Base-by-base conservation (phyloP, 2,888 invertebrate genomes). In the Tetragnatha montana region DNA sequence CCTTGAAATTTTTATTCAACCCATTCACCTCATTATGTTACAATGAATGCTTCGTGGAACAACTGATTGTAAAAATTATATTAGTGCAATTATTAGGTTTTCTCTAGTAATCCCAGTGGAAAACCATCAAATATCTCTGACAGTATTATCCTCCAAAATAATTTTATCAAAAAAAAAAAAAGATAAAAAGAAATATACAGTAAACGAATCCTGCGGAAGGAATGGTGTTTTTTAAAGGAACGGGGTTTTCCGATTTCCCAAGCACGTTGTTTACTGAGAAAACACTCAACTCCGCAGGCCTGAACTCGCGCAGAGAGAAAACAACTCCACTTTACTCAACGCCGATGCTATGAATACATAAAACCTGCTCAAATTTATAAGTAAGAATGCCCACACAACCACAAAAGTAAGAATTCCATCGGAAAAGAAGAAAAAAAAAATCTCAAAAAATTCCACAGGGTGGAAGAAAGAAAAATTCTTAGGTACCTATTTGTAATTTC, bases 401-500 rank as follows among this genome's bases (percentile, higher is more conserved):
- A 8, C 8, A 80, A 47, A 69, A 60, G 10, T 14, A 70, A 47
- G 14, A 17, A 35, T 68, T 17, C 14, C 12, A n/a, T 8, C 3
- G 60, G 19, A n/a, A 35, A 68, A n/a, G n/a, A n/a, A n/a, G n/a
- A n/a, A 73, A 86, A 73, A 74, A 80, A 83, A 47, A 10, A 19
- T 49, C 47, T 21, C 19, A 76, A 76, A 76, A 76, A 76, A 76
- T 51, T 19, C 76, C 50, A 49, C 12, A 22, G 74, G 60, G 69
- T 12, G 47, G 71, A 49, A 69, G 73, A 75, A 81, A 81, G 71
- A 81, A 81, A 73, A 81, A 51, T 14, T 50, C 35, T 74, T 75
- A 74, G 81, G 81, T 60, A 82, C 78, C 76, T 71, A 82, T 82
- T 88, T 88, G 87, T 88, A 88, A 84, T 89, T 89, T 89, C 84